phyloP scores from a whole-genome alignment of 2,113 vertebrate species.

The Sminthopsis crassicaudata region DNA sequence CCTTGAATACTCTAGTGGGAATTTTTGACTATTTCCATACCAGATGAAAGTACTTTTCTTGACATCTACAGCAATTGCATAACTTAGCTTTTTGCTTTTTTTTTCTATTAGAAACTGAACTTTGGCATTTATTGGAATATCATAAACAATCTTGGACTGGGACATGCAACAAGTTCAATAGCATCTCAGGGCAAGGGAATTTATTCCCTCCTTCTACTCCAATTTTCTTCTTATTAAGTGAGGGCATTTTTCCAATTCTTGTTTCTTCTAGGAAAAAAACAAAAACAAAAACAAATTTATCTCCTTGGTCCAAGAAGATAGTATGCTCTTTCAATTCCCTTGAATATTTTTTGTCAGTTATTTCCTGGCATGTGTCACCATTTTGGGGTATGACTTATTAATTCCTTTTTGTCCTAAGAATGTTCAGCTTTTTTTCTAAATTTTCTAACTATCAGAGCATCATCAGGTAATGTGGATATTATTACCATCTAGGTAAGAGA shows the following conservation, averaged over 20 bases:
- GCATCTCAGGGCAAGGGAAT: slow-evolving; percentile 65
- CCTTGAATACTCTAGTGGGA: slow-evolving; percentile 60
- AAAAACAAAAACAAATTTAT: slow-evolving; percentile 70
- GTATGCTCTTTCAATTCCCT: slow-evolving; percentile 61
- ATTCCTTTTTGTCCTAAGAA: background rate
- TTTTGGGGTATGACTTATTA: background rate
- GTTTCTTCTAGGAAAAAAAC: slow-evolving; percentile 34
- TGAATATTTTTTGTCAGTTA: slow-evolving; percentile 52
- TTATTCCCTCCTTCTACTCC: slow-evolving; percentile 57
- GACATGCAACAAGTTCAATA: slow-evolving; percentile 55
- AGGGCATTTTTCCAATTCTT: slow-evolving; percentile 67
- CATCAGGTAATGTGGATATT: background rate
- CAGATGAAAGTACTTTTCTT: slow-evolving; percentile 63
- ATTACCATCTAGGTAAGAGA: background rate
- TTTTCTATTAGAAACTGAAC: slow-evolving; percentile 61
- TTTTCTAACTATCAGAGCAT: background rate
- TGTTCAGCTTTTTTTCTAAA: background rate
- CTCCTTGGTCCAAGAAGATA: slow-evolving; percentile 34
- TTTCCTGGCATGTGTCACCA: slow-evolving; percentile 46
- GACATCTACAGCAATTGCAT: slow-evolving; percentile 39
- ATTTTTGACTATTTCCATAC: slow-evolving; percentile 70
- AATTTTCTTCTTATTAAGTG: slow-evolving; percentile 45
- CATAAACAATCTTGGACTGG: slow-evolving; percentile 66
- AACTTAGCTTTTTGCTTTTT: background rate
- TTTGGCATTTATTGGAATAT: slow-evolving; percentile 75